Evolutionary conservation across 2,113 vertebrate genomes (phyloP).

Genomic region (Athene cunicularia): DNA sequence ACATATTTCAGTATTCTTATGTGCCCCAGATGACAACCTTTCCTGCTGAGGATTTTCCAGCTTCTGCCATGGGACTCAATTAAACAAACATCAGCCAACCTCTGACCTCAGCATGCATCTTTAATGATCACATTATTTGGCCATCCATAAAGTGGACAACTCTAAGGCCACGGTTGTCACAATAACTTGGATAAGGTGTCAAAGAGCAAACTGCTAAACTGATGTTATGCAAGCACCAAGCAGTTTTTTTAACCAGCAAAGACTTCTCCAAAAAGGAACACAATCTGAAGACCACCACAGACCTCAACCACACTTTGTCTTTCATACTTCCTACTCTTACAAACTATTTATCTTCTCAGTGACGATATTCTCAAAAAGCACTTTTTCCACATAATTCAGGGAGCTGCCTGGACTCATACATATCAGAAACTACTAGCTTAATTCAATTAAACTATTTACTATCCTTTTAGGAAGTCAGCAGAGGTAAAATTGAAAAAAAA

Average conservation of each 20-base stretch:
- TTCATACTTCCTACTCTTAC: not conserved
- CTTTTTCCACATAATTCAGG: not conserved
- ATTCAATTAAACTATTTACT: not conserved
- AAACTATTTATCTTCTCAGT: not conserved
- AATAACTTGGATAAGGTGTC: not conserved
- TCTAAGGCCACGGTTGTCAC: not conserved
- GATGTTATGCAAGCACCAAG: not conserved
- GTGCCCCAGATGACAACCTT: not conserved
- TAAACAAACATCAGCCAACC: constrained; percentile 4
- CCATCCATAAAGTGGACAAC: not conserved
- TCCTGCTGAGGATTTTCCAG: not conserved
- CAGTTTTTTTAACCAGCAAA: not conserved
- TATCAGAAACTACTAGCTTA: not conserved
- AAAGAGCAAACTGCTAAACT: not conserved
- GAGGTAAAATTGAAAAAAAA: not conserved
- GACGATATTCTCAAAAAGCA: not conserved
- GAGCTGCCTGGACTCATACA: not conserved
- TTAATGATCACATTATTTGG: not conserved
- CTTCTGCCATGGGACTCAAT: not conserved
- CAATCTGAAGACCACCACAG: not conserved
- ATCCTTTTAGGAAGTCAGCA: not conserved
- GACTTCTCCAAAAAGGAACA: not conserved
- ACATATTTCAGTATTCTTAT: not conserved
- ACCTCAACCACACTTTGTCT: not conserved
- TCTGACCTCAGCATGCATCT: not conserved